Base-by-base conservation (phyloP, 64 coral and sea anemone species). In the Cladopsammia gracilis region DNA sequence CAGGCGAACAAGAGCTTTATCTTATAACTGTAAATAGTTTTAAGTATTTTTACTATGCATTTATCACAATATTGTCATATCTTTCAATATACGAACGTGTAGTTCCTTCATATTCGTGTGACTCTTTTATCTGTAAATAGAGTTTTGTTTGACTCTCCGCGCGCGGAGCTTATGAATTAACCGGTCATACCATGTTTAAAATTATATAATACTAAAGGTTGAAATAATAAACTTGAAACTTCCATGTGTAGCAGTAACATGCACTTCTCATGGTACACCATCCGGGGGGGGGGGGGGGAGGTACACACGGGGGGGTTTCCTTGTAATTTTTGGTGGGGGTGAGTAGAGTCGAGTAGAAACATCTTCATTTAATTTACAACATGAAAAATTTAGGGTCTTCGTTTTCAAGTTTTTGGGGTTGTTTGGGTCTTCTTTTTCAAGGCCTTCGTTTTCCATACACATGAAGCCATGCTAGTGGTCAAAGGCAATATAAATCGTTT, bases 1-100 rank as follows among this genome's bases (percentile, higher is more conserved):
- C 79, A 68, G 60, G 62, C 7, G 43, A 75, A 49, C 18, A 16
- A 68, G 60, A 22, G 64, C 78, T 51, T 50, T 25, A 45, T 62
- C 62, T 84, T 68, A 8, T 67, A 67, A 67, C 26, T 84, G 80
- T 84, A 66, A 51, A 84, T 84, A 84, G 80, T 84, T 84, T 50
- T 68, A 82, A 84, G 42, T 84, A 84, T 84, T 84, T 84, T 84
- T 84, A 84, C 80, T 66, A 84, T 23, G 25, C 78, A 82, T 82
- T 82, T 84, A 68, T 50, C 80, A 51, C 10, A 64, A 62, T 67
- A 61, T 51, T 47, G 79, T 83, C 62, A 46, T 84, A 84, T 84
- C 80, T 68, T 66, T 48, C 25, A 64, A 77, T 77, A 49, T 84
- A 50, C 61, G 47, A 80, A 58, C 57, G 56, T 44, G 25, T 44